Evolutionary conservation across 1,140 invertebrate genomes (phyloP).

Genomic region (Camponotus pennsylvanicus): DNA sequence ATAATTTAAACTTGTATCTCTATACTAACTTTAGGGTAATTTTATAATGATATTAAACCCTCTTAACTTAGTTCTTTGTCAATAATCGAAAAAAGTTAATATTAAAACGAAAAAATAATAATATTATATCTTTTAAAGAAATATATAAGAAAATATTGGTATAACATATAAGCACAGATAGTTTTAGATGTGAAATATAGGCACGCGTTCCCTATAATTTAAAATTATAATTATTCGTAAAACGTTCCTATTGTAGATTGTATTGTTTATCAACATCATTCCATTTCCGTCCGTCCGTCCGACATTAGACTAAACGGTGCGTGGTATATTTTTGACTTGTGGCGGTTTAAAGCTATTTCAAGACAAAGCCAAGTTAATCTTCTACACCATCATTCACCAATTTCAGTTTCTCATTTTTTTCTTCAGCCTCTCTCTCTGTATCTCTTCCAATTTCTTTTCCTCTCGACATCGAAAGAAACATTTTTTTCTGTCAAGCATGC

Average conservation of each 20-base stretch:
- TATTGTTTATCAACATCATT: constrained; percentile 43
- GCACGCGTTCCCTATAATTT: background rate
- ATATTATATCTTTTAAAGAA: background rate
- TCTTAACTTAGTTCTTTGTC: background rate
- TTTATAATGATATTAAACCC: background rate
- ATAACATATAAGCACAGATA: background rate
- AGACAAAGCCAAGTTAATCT: constrained; percentile 57
- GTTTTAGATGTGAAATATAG: background rate
- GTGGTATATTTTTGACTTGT: constrained; percentile 71
- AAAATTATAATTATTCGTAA: background rate
- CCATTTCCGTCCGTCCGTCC: background rate
- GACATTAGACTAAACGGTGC: constrained; percentile 56
- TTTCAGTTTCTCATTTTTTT: constrained; percentile 18
- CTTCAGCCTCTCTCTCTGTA: constrained; percentile 43
- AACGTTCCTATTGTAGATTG: background rate
- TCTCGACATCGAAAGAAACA: background rate
- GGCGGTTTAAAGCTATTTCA: constrained; percentile 71
- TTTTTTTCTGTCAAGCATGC: constrained; percentile 27
- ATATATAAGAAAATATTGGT: background rate
- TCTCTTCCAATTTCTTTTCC: background rate
- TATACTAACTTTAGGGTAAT: background rate
- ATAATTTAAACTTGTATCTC: background rate
- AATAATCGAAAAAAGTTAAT: background rate
- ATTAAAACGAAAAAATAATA: background rate
- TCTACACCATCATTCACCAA: background rate